These are phyloP conservation scores for Morpho deidamia DNA, from an alignment of 2,888 invertebrate species.

Conservation along the genomic window DNA sequence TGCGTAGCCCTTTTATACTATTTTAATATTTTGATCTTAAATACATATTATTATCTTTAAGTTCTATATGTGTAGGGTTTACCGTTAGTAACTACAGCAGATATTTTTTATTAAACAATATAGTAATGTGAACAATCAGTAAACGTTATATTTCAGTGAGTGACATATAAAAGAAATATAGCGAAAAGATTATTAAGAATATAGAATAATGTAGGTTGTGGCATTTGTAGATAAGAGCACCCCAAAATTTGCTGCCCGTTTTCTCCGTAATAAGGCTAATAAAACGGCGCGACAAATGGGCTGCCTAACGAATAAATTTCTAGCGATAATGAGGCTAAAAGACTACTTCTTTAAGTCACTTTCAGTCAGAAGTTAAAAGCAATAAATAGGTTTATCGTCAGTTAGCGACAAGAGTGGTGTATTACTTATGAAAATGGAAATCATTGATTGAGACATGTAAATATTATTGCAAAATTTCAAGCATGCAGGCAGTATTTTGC, in stretches of 20 bases:
- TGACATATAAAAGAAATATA: neutral
- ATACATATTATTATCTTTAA: too few relatives aligned
- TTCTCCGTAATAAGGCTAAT: conserved; percentile 8
- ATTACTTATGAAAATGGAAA: too few relatives aligned
- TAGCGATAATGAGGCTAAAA: conserved; percentile 8
- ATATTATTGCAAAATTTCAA: too few relatives aligned
- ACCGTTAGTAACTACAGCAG: too few relatives aligned
- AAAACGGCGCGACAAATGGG: conserved; percentile 6
- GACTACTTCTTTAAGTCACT: neutral
- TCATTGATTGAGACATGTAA: too few relatives aligned
- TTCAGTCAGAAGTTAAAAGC: neutral
- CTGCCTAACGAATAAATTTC: conserved; percentile 5
- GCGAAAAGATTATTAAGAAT: neutral
- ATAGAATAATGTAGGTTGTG: conserved; percentile 9
- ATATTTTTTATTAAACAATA: too few relatives aligned
- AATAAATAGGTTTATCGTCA: neutral
- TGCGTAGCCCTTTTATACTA: too few relatives aligned
- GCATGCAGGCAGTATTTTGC: too few relatives aligned
- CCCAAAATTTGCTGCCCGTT: conserved; percentile 9
- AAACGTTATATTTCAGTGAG: neutral
- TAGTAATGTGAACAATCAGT: too few relatives aligned
- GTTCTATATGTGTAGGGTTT: too few relatives aligned
- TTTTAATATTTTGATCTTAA: too few relatives aligned
- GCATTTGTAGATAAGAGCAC: conserved; percentile 10
- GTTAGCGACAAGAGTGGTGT: too few relatives aligned